Evolutionary conservation across 2,888 invertebrate species (phyloP).

Genomic region (Melieria crassipennis): DNA sequence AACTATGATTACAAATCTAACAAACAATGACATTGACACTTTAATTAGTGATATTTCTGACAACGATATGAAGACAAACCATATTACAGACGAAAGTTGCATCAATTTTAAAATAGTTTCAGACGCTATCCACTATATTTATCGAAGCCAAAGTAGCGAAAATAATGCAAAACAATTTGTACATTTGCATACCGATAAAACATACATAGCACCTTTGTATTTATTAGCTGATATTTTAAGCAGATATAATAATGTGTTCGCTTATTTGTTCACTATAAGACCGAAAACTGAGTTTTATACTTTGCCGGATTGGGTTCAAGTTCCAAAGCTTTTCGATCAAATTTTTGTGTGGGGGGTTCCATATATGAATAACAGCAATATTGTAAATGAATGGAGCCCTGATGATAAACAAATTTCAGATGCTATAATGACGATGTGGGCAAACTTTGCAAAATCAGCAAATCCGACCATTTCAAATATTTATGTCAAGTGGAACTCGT

Average conservation of each 20-base stretch:
- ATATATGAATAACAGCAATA: slow-evolving; percentile 72
- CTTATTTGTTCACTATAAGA: slow-evolving; percentile 81
- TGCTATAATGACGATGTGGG: slow-evolving; percentile 82
- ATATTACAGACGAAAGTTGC: slow-evolving; percentile 69
- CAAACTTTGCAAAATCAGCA: slow-evolving; percentile 79
- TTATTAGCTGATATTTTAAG: slow-evolving; percentile 75
- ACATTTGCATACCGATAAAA: slow-evolving; percentile 80
- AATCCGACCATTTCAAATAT: slow-evolving; percentile 78
- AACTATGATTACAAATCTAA: slow-evolving; percentile 71
- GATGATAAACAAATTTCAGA: slow-evolving; percentile 83
- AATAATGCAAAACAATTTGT: slow-evolving; percentile 74
- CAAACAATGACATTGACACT: slow-evolving; percentile 68
- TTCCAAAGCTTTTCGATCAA: slow-evolving; percentile 84
- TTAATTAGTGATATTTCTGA: slow-evolving; percentile 73
- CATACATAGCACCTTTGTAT: slow-evolving; percentile 77
- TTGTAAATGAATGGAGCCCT: slow-evolving; percentile 76
- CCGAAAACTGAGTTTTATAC: slow-evolving; percentile 74
- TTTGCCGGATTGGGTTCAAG: slow-evolving; percentile 80
- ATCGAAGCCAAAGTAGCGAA: slow-evolving; percentile 73
- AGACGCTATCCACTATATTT: slow-evolving; percentile 81
- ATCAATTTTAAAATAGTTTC: slow-evolving; percentile 74
- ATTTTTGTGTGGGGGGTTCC: slow-evolving; percentile 86
- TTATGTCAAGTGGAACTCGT: slow-evolving; percentile 80
- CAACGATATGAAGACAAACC: slow-evolving; percentile 69
- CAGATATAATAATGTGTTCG: slow-evolving; percentile 70